Evolutionary conservation across 2,888 invertebrate species (phyloP).

Genomic region (Melanostoma mellinum): DNA sequence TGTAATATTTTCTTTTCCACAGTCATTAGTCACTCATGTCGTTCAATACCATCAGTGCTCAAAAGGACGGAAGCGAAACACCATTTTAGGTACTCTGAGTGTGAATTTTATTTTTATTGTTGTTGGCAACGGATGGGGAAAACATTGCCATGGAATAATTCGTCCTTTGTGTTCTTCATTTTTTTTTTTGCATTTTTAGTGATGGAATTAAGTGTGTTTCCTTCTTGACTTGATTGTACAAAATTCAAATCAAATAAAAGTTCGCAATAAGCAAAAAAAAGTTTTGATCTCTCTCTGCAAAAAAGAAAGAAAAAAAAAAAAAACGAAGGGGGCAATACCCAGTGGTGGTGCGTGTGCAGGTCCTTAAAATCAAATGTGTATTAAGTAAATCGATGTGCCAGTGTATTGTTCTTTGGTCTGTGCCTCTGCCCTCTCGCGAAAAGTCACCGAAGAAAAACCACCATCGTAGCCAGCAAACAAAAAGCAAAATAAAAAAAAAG

Average conservation of each 20-base stretch:
- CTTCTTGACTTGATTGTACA: neutral
- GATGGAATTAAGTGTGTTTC: neutral
- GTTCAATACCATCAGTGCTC: constrained; percentile 51
- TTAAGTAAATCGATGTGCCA: constrained; percentile 70
- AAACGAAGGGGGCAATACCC: constrained; percentile 34
- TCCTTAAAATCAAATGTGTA: constrained; percentile 69
- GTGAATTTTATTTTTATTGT: constrained; percentile 44
- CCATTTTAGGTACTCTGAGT: constrained; percentile 60
- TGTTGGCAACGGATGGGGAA: constrained; percentile 61
- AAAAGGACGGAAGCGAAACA: constrained; percentile 59
- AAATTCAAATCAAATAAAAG: constrained; percentile 1
- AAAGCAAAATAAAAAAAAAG: constrained; percentile 16
- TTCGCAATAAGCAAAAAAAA: neutral
- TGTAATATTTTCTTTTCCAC: constrained; percentile 57
- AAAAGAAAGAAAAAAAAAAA: constrained; percentile 36
- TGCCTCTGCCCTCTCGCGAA: constrained; percentile 29
- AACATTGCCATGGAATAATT: constrained; percentile 47
- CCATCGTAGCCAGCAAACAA: constrained; percentile 25
- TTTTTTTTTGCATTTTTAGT: neutral
- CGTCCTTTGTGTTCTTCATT: constrained; percentile 28
- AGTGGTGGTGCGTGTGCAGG: constrained; percentile 59
- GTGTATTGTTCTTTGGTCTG: constrained; percentile 66
- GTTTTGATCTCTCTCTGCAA: constrained; percentile 35
- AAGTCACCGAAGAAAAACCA: constrained; percentile 45
- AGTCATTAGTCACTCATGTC: constrained; percentile 66